Conservation (phyloP, 35 echinoderm and acorn worm species). For the Ophioderma brevispina region DNA sequence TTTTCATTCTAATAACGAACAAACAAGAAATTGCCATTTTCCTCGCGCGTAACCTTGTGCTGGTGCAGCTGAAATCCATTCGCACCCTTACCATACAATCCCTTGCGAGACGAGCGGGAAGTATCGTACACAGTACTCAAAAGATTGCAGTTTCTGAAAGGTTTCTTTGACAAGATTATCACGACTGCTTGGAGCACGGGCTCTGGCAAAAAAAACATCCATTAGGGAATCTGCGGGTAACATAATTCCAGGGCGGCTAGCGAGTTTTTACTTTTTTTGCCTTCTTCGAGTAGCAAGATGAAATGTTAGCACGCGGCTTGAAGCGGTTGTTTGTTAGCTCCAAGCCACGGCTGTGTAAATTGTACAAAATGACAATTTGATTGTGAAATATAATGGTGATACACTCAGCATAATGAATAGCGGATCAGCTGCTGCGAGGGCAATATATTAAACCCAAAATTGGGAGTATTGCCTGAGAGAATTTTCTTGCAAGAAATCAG, state of each 20-base stretch:
- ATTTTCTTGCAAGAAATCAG: no score
- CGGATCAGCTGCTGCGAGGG: background rate
- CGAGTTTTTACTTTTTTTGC: background rate
- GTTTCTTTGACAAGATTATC: conserved; percentile 3
- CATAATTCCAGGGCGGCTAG: background rate
- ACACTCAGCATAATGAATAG: background rate
- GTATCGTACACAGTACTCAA: conserved; percentile 8
- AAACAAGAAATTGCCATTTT: no score
- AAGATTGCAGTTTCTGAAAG: conserved; percentile 5
- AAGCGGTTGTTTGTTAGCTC: background rate
- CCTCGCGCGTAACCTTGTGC: no score
- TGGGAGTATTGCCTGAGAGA: no score
- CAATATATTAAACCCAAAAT: background rate
- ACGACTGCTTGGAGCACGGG: background rate
- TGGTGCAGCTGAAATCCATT: no score
- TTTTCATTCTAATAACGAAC: no score
- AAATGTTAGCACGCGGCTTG: background rate
- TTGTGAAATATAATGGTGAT: background rate
- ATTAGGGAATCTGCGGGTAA: background rate
- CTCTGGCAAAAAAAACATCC: background rate
- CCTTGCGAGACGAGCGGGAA: background rate
- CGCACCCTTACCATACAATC: no score
- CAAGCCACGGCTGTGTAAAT: background rate
- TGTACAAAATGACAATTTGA: background rate
- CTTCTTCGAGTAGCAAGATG: background rate